Conservation (phyloP, 2,888 invertebrate species). For the Cistogaster globosa region DNA sequence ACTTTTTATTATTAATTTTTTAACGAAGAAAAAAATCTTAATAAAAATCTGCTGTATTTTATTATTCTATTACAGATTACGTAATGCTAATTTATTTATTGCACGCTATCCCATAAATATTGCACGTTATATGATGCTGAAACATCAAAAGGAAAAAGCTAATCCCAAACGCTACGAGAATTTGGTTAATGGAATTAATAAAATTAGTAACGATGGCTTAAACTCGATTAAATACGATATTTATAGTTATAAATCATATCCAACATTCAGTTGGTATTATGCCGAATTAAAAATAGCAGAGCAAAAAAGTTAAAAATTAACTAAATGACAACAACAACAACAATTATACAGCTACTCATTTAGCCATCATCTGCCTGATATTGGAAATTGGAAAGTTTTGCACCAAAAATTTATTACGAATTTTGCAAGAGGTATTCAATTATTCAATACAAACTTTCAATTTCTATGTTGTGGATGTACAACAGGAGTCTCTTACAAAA, state of each 20-base stretch:
- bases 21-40: too few species aligned
- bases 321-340: not conserved
- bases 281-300: conserved; percentile 87
- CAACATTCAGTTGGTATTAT: conserved; percentile 92
- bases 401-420: conserved; percentile 4
- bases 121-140: conserved; percentile 97
- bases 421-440: not conserved
- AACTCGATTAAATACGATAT: conserved; percentile 92
- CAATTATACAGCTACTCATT: not conserved
- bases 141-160: conserved; percentile 93
- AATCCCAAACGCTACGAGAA: conserved; percentile 96
- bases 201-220: conserved; percentile 93
- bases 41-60: too few species aligned
- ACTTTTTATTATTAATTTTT: too few species aligned
- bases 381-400: conserved; percentile 28
- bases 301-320: conserved; percentile 77
- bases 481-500: conserved; percentile 1
- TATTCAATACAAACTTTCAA: conserved; percentile 9
- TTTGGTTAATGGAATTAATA: conserved; percentile 91
- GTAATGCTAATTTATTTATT: conserved; percentile 92
- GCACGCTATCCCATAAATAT: conserved; percentile 95
- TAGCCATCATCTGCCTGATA: conserved; percentile 11
- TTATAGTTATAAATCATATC: conserved; percentile 86
- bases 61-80: conserved; percentile 83
- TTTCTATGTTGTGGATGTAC: conserved; percentile 18